Evolutionary conservation across 1,140 invertebrate genomes (phyloP), one percentile per base, ranked within the genome.

Genomic region (Thaumetopoea pityocampa): DNA sequence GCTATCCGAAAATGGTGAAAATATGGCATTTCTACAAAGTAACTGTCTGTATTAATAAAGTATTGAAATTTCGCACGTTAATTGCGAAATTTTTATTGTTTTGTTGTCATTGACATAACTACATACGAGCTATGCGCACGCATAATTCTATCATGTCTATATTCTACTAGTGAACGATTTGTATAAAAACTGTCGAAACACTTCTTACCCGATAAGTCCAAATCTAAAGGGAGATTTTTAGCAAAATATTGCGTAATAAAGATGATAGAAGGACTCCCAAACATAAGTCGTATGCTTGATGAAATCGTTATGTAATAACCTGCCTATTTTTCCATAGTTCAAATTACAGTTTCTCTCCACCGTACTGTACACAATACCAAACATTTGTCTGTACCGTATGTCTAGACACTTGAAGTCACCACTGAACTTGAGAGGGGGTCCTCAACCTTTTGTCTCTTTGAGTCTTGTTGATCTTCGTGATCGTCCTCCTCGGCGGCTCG

Each of bases 391-490:
- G 50, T 49, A 41, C 19, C 41, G 42, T 53, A 51, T 26, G 43
- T 49, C 43, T 86, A 86, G 61, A 85, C 84, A 84, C 81, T 86
- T 12, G 82, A 86, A 33, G 82, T 83, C 45, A 86, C 83, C 42
- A 78, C 61, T 36, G 79, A 80, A 71, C 77, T 83, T 43, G 78
- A 81, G 32, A 77, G 55, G 3, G 74, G 58, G 40, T 86, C 86
- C 32, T 92, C 90, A 65, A 88, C 87, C 73, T 92, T 92, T 50
- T 85, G 73, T 49, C 87, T 83, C 80, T 91, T 89, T 10, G 68
- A 50, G 19, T 82, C 82, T 42, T 85, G 81, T 37, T 86, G 81
- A 5, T 81, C 76, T 1, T 79, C 69, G 15, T 53, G 46, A 18
- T 66, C 58, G 10, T 84, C 77, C 19, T 81, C 82, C 9, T 86